Evolutionary conservation across 2,888 invertebrate genomes (phyloP).

Genomic region (Ormyrus pomaceus): DNA sequence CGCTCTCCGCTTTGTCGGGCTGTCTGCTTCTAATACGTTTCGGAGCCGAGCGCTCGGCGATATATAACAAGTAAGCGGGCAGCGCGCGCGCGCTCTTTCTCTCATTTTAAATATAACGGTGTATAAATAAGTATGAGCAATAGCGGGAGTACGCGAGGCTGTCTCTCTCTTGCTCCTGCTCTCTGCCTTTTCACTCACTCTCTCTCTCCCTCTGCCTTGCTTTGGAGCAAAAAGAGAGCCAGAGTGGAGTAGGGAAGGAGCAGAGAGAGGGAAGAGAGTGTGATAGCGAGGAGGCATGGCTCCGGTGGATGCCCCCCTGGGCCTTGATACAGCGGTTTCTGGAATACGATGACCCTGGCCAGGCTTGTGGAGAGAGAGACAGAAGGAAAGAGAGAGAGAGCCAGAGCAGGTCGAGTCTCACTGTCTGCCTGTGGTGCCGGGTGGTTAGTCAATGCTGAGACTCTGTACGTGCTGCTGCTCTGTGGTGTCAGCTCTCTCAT

Average conservation of each 20-base stretch:
- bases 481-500: not conserved
- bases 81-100: conserved; percentile 58
- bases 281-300: conserved; percentile 8
- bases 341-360: conserved; percentile 55
- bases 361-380: not conserved
- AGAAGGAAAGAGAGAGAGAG: not conserved
- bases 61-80: not conserved
- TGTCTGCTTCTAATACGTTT: not conserved
- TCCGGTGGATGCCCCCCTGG: conserved; percentile 42
- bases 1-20: not conserved
- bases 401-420: conserved; percentile 15
- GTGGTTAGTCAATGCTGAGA: conserved; percentile 26
- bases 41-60: not conserved
- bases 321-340: conserved; percentile 51
- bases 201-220: conserved; percentile 37
- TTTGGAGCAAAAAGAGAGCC: not conserved
- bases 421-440: conserved; percentile 14
- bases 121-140: conserved; percentile 76
- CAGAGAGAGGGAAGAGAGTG: conserved; percentile 5
- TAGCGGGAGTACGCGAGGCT: conserved; percentile 73
- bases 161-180: conserved; percentile 58
- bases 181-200: conserved; percentile 29
- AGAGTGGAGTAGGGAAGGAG: not conserved
- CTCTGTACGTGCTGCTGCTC: conserved; percentile 5
- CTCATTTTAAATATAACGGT: conserved; percentile 76